Evolutionary conservation across 2,797 vertebrate genomes (phyloP).

Genomic region (Enteromius unitaeniatus): DNA sequence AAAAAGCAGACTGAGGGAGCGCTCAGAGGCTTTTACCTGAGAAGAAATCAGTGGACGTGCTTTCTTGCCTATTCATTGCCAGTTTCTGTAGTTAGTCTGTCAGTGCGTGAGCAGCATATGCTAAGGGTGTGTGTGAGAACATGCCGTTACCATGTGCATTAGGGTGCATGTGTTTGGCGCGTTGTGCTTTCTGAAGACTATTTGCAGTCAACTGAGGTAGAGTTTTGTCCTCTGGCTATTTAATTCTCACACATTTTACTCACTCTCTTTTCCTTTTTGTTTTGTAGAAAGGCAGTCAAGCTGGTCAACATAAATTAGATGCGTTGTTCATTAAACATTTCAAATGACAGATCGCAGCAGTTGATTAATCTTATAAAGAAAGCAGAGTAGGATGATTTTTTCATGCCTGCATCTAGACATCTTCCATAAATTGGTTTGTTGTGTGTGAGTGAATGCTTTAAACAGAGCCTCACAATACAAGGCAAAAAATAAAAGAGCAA

Average conservation of each 20-base stretch:
- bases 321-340: neutral
- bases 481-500: neutral
- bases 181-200: slow-evolving; percentile 54
- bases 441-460: slow-evolving; percentile 4
- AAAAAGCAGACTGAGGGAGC: slow-evolving; percentile 8
- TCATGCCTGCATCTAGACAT: slow-evolving; percentile 59
- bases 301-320: slow-evolving; percentile 46
- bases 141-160: slow-evolving; percentile 49
- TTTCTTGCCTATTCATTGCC: slow-evolving; percentile 75
- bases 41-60: slow-evolving; percentile 72
- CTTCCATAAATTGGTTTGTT: neutral
- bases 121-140: slow-evolving; percentile 60
- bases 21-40: slow-evolving; percentile 73
- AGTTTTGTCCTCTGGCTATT: slow-evolving; percentile 54
- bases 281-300: slow-evolving; percentile 19
- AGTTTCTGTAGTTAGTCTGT: slow-evolving; percentile 53
- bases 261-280: slow-evolving; percentile 49
- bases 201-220: slow-evolving; percentile 46
- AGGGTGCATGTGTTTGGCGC: slow-evolving; percentile 60
- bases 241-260: slow-evolving; percentile 51
- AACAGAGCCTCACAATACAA: neutral
- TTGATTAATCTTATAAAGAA: slow-evolving; percentile 31
- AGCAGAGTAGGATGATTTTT: slow-evolving; percentile 46
- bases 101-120: slow-evolving; percentile 56
- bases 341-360: neutral